Evolutionary conservation across 2,888 invertebrate species (phyloP).

Genomic region (Lagria hirta): DNA sequence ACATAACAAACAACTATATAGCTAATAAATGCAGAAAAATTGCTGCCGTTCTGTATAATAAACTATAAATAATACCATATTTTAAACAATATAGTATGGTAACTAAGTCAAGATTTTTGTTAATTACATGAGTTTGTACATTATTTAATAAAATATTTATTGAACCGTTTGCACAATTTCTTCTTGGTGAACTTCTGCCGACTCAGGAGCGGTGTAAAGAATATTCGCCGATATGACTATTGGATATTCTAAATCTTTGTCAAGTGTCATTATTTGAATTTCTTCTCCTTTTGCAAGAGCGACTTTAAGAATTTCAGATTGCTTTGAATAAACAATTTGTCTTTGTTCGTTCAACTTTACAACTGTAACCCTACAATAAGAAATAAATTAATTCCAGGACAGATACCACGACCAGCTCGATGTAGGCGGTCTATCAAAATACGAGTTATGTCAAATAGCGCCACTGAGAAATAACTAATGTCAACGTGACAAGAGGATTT

Average conservation of each 20-base stretch:
- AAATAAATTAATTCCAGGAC: too few relatives aligned
- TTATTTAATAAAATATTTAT: slow-evolving; percentile 24
- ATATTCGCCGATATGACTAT: slow-evolving; percentile 70
- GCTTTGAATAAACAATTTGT: slow-evolving; percentile 62
- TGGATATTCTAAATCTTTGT: slow-evolving; percentile 65
- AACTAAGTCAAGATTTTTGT: background rate
- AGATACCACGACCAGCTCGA: background rate
- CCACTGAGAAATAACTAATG: too few relatives aligned
- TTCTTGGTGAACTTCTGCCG: slow-evolving; percentile 41
- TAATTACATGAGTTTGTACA: slow-evolving; percentile 1
- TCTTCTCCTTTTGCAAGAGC: slow-evolving; percentile 68
- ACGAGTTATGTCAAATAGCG: too few relatives aligned
- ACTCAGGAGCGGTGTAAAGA: slow-evolving; percentile 61
- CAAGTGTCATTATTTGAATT: slow-evolving; percentile 58
- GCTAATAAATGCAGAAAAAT: too few relatives aligned
- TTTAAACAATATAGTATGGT: too few relatives aligned
- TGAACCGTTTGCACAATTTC: slow-evolving; percentile 35
- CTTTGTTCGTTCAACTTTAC: slow-evolving; percentile 67
- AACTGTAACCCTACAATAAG: slow-evolving; percentile 60
- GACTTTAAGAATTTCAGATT: slow-evolving; percentile 62
- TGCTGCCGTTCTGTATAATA: too few relatives aligned
- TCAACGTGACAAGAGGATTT: too few relatives aligned
- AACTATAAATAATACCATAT: too few relatives aligned
- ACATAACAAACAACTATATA: too few relatives aligned
- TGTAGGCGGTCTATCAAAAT: slow-evolving; percentile 1